Conservation (phyloP, 2,797 vertebrate genomes). For the Falco rusticolus region DNA sequence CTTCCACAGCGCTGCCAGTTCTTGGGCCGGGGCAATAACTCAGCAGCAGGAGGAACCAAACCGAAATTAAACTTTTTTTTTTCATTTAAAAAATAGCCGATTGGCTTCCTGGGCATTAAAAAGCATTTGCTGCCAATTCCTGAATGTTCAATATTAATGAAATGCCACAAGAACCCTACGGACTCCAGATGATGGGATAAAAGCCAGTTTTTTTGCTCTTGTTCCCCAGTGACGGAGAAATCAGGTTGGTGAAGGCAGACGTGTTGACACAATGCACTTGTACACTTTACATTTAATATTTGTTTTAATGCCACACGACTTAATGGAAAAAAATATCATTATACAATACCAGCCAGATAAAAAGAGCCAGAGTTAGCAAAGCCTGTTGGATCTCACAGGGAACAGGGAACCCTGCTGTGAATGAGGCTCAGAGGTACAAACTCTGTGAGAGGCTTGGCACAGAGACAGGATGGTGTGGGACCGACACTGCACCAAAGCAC, state of each 20-base stretch:
- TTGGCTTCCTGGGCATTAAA: background rate
- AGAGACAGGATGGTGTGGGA: background rate
- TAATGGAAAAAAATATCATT: background rate
- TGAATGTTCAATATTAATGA: background rate
- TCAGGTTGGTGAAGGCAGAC: background rate
- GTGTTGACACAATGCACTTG: background rate
- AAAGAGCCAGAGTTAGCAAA: background rate
- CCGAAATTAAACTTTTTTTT: background rate
- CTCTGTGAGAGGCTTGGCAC: background rate
- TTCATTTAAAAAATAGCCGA: background rate
- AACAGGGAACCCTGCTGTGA: background rate
- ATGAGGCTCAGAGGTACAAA: accelerated
- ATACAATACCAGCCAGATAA: accelerated
- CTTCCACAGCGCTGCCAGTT: accelerated
- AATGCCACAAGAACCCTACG: background rate
- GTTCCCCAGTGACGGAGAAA: background rate
- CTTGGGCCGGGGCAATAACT: background rate
- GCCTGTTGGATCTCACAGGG: background rate
- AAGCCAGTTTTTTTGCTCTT: background rate
- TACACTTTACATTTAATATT: background rate
- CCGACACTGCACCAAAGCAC: background rate
- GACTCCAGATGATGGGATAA: background rate
- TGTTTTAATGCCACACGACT: background rate
- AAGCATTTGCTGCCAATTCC: background rate
- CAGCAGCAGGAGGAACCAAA: background rate